A percentile compares a stretch with the other conserved stretches of the same genome.
These are phyloP conservation scores for Leptoclinus maculatus DNA, from an alignment of 2,797 vertebrate genomes.

Conservation along the genomic window DNA sequence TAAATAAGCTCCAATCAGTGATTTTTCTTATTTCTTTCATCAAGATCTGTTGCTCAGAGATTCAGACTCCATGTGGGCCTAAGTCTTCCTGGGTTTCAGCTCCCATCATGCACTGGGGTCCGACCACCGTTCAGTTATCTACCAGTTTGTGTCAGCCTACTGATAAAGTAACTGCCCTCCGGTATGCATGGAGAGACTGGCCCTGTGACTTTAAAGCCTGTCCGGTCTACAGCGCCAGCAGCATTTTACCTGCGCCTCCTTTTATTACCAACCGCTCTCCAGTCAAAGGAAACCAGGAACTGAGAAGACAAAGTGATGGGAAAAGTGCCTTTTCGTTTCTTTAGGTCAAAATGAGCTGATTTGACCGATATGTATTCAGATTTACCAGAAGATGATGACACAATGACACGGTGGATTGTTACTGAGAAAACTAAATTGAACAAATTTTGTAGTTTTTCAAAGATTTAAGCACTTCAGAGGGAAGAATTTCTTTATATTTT, in stretches of 20 bases:
- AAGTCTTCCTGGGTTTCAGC: conserved; percentile 79
- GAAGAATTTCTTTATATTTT: no score
- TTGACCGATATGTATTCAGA: not conserved
- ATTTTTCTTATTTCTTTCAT: not conserved
- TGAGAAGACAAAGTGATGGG: not conserved
- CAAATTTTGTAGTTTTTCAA: not conserved
- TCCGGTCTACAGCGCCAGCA: conserved; percentile 83
- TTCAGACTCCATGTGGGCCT: conserved; percentile 43
- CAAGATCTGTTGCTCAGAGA: conserved; percentile 82
- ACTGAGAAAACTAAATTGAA: not conserved
- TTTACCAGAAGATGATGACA: not conserved
- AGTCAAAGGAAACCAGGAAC: not conserved
- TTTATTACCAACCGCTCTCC: conserved; percentile 70
- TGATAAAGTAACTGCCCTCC: conserved; percentile 73
- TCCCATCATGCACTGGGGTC: conserved; percentile 52
- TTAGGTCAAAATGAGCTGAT: not conserved
- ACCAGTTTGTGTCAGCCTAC: conserved; percentile 51
- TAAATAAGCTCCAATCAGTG: not conserved
- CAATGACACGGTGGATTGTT: not conserved
- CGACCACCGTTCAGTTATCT: conserved; percentile 69
- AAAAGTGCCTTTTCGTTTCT: not conserved
- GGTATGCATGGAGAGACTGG: conserved; percentile 93
- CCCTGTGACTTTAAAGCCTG: conserved; percentile 91
- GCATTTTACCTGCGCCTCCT: conserved; percentile 86
- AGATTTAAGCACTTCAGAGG: not conserved